phyloP scores from a whole-genome alignment of 2,888 invertebrate genomes.

The Brenthis hecate region DNA sequence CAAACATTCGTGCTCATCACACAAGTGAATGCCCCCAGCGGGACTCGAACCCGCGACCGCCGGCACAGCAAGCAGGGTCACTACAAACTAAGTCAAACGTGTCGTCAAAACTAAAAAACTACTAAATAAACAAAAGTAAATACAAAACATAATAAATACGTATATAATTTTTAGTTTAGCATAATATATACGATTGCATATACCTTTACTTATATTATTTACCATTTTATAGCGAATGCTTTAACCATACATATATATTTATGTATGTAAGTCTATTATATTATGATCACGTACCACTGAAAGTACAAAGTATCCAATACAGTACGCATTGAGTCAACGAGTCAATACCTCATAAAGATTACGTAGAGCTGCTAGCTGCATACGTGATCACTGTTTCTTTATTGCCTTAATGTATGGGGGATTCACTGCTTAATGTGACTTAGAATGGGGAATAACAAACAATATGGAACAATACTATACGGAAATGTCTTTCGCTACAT shows the following conservation, averaged over 20 bases:
- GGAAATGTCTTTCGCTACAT: not conserved
- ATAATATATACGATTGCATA: no score
- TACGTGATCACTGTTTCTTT: slow-evolving; percentile 12
- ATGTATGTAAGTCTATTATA: not conserved
- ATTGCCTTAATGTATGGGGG: slow-evolving; percentile 10
- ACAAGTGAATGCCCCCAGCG: no score
- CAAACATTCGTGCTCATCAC: no score
- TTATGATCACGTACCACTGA: slow-evolving; percentile 57
- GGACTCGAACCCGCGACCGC: no score
- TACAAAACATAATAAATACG: no score
- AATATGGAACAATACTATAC: not conserved
- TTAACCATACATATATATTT: not conserved
- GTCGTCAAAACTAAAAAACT: no score
- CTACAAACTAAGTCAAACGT: no score
- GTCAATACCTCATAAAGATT: slow-evolving; percentile 56
- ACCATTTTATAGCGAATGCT: no score
- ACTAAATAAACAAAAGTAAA: no score
- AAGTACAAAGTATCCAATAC: slow-evolving; percentile 50
- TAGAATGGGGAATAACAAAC: not conserved
- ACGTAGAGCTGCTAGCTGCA: slow-evolving; percentile 43
- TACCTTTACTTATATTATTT: no score
- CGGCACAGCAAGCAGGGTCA: no score
- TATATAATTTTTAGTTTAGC: no score
- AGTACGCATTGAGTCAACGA: slow-evolving; percentile 46
- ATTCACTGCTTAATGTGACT: slow-evolving; percentile 4